Evolutionary conservation across 2,888 invertebrate species (phyloP).

Genomic region (Homarus gammarus): DNA sequence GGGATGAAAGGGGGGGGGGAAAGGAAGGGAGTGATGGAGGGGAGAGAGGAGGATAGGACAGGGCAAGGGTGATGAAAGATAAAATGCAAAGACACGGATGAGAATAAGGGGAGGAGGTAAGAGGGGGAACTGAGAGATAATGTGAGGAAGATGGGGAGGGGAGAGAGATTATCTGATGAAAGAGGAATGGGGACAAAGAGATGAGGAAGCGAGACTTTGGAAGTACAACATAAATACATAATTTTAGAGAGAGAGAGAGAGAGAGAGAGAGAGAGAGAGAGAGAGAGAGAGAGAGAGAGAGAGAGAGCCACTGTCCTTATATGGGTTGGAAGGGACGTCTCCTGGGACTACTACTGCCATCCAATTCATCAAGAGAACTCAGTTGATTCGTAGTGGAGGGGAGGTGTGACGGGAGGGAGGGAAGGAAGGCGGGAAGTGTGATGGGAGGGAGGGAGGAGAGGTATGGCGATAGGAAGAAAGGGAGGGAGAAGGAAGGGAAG

Average conservation of each 20-base stretch:
- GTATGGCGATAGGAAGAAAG: too few species aligned
- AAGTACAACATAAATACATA: neutral
- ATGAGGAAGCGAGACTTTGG: neutral
- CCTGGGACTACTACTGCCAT: slow-evolving; percentile 33
- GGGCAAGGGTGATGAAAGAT: too few species aligned
- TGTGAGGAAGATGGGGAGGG: neutral
- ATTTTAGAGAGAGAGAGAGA: neutral
- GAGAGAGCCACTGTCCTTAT: neutral
- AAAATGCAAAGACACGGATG: too few species aligned
- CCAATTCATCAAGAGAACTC: slow-evolving; percentile 61
- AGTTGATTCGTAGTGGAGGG: neutral
- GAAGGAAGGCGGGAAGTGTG: too few species aligned
- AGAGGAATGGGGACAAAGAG: neutral
- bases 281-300: neutral
- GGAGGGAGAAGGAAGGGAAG: neutral
- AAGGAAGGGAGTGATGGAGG: too few species aligned
- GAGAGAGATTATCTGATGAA: neutral
- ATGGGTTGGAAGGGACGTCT: neutral
- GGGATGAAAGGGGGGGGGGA: neutral
- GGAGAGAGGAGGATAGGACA: too few species aligned
- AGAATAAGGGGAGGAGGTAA: too few species aligned
- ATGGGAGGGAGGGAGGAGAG: too few species aligned
- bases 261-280: neutral
- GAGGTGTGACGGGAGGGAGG: too few species aligned
- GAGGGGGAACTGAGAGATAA: too few species aligned